Evolutionary conservation across 2,888 invertebrate genomes (phyloP), one percentile per base, ranked within the genome.

Genomic region (Nemotelus nigrinus): DNA sequence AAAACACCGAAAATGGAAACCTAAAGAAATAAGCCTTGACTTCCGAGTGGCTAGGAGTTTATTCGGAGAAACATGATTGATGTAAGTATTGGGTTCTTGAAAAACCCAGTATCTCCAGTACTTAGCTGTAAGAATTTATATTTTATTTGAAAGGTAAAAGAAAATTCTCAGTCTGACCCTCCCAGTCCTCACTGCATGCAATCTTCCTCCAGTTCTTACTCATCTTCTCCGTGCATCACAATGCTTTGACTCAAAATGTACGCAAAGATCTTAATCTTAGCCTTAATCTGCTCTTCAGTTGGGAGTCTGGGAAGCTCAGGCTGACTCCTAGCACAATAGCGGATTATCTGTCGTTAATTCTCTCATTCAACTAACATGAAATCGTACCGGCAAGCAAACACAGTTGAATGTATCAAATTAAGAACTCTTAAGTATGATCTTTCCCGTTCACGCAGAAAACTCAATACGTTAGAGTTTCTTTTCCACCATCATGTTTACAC

Each of bases 191-290:
- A 25, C 25, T 25, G 25, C 25, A 25, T 25, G 25, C 25, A 25
- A 25, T 25, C 25, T 25, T 25, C 25, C 25, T 25, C 25, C 25
- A 25, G 25, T 25, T 25, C 25, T 25, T 25, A 25, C 25, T 25
- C 25, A 25, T 25, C 25, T 0, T 25, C 25, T 1, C 25, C 25
- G 25, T 25, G 25, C 25, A 25, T 25, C 25, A 25, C 25, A 25
- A 25, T 25, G 25, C 25, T 25, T 25, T 43, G 8, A 45, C 8
- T 10, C 47, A 2, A 25, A 47, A 53, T 68, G n/a, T 53, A 25
- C 60, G 60, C 60, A 39, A 72, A 74, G 74, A 74, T 50, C 41
- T 63, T 74, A 60, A 53, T 74, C 74, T 74, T 63, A 74, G 74
- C 74, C 74, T 74, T 74, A 74, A 74, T 74, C 74, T 60, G 45